A percentile compares a stretch with the other conserved stretches of the same genome.
phyloP scores from a whole-genome alignment of 2,113 vertebrate genomes.

The Gavialis gangeticus region DNA sequence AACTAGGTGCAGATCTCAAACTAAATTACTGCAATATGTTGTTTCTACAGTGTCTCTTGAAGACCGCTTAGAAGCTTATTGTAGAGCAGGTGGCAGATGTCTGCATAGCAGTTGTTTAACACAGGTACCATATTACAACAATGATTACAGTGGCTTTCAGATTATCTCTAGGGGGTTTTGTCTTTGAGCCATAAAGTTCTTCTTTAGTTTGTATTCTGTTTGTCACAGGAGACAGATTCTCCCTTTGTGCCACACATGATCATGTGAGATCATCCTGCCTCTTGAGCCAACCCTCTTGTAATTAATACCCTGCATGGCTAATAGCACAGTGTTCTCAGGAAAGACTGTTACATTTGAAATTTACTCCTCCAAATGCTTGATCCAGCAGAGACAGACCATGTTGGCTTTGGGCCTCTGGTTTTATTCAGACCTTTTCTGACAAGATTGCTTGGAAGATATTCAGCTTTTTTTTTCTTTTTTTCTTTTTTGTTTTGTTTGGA shows the following conservation, averaged over 20 bases:
- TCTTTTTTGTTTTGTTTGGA: neutral
- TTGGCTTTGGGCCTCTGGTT: neutral
- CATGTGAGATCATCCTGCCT: too few relatives aligned
- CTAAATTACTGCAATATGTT: slow-evolving; percentile 56
- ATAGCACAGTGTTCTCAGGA: neutral
- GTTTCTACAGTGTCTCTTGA: slow-evolving; percentile 21
- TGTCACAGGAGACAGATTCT: too few relatives aligned
- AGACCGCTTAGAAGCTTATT: slow-evolving; percentile 54
- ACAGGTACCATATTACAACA: too few relatives aligned
- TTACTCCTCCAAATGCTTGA: neutral
- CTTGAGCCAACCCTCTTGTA: neutral
- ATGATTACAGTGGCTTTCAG: too few relatives aligned
- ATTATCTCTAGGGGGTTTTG: too few relatives aligned
- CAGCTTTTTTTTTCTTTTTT: too few relatives aligned
- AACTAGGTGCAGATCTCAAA: slow-evolving; percentile 38
- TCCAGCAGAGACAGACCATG: neutral
- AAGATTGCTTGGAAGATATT: too few relatives aligned
- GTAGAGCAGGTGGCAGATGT: too few relatives aligned
- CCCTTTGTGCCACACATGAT: too few relatives aligned
- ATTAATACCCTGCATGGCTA: neutral
- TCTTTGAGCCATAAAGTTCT: too few relatives aligned
- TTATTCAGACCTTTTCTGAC: neutral
- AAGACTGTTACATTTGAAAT: neutral
- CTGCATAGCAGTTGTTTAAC: too few relatives aligned
- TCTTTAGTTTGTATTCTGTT: too few relatives aligned